phyloP scores from a whole-genome alignment of 1,140 invertebrate species.

The Drosophila nigrodunni region DNA sequence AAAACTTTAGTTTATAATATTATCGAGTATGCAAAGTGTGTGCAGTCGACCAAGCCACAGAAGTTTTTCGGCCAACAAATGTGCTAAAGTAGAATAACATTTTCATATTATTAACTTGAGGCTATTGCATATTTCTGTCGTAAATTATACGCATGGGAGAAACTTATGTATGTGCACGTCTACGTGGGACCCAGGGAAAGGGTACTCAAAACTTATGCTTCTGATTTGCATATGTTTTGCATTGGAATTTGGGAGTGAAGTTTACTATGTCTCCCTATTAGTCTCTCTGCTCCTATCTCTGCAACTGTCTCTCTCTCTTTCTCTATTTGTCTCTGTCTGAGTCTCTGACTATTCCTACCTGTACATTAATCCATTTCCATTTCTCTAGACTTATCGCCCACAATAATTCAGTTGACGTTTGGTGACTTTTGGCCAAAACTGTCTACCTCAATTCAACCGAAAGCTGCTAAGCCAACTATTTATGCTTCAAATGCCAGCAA shows the following conservation, averaged over 20 bases:
- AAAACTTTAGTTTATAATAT: background rate
- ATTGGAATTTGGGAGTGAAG: conserved; percentile 29
- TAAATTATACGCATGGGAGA: conserved; percentile 51
- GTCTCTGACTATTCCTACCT: background rate
- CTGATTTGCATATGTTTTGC: conserved; percentile 65
- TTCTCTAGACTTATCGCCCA: conserved; percentile 30
- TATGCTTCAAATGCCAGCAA: conserved; percentile 56
- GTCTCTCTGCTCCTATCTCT: background rate
- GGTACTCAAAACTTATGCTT: conserved; percentile 52
- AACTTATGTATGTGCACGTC: conserved; percentile 14
- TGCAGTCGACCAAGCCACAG: background rate
- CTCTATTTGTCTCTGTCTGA: background rate
- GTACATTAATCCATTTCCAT: conserved; percentile 37
- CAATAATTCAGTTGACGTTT: conserved; percentile 33
- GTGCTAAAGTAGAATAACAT: conserved; percentile 25
- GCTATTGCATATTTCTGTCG: conserved; percentile 59
- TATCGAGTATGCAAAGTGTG: background rate
- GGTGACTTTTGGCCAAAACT: conserved; percentile 29
- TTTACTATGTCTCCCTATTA: background rate
- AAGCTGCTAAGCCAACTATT: conserved; percentile 45
- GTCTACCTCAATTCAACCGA: background rate
- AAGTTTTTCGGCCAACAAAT: conserved; percentile 17
- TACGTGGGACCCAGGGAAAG: conserved; percentile 3
- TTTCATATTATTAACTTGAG: conserved; percentile 41
- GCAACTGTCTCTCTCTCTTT: background rate